Conservation (phyloP, 2,888 invertebrate species). For the Ecdyonurus torrentis region DNA sequence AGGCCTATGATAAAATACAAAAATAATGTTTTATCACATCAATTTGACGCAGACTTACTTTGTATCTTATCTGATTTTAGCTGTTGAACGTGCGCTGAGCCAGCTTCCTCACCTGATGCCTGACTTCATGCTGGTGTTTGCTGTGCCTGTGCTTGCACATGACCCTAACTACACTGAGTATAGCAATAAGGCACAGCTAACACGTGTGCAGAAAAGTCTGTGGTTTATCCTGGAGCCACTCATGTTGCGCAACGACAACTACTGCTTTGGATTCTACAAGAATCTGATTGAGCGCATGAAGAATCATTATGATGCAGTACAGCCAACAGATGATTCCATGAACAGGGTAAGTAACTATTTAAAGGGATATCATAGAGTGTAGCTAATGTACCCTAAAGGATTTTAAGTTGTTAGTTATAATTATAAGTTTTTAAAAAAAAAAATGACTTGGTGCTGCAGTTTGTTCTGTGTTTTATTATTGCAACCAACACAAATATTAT, state of each 20-base stretch:
- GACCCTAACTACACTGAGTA: constrained; percentile 66
- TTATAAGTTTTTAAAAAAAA: too few relatives aligned
- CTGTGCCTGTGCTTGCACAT: constrained; percentile 90
- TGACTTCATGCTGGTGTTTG: constrained; percentile 93
- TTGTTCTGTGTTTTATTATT: too few relatives aligned
- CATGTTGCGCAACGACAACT: constrained; percentile 83
- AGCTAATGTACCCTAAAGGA: too few relatives aligned
- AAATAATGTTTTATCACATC: too few relatives aligned
- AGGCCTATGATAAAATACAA: too few relatives aligned
- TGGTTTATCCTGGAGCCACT: constrained; percentile 92
- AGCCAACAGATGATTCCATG: constrained; percentile 61
- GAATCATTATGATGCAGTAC: constrained; percentile 76
- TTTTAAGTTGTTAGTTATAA: too few relatives aligned
- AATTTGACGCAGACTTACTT: too few relatives aligned
- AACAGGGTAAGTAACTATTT: constrained; percentile 53
- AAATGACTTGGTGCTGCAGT: too few relatives aligned
- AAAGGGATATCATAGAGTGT: neutral
- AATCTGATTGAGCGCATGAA: constrained; percentile 88
- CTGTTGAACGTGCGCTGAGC: constrained; percentile 48
- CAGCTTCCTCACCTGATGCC: constrained; percentile 81
- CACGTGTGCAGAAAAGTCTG: constrained; percentile 66
- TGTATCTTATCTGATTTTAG: too few relatives aligned
- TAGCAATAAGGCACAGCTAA: constrained; percentile 60
- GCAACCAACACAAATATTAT: too few relatives aligned
- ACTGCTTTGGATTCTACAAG: constrained; percentile 89